Evolutionary conservation across 1,140 invertebrate species (phyloP).

Genomic region (Ylistrum balloti): DNA sequence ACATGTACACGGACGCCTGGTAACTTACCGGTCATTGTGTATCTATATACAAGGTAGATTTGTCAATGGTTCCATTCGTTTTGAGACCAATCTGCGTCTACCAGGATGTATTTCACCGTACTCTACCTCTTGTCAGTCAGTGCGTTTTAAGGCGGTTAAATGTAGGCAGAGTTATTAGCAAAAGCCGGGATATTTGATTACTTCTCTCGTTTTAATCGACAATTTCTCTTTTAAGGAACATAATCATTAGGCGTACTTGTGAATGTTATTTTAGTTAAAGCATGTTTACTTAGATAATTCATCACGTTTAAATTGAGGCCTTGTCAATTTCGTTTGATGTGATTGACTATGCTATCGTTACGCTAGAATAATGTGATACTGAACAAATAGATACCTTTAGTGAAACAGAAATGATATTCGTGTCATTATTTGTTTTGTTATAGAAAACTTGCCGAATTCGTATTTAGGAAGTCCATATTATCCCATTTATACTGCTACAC

Average conservation of each 20-base stretch:
- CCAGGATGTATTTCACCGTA: neutral
- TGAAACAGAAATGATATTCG: neutral
- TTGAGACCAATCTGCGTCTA: neutral
- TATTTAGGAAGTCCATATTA: no score
- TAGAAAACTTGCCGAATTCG: no score
- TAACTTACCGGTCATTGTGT: neutral
- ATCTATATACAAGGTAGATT: neutral
- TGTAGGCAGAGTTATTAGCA: neutral
- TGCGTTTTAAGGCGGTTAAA: neutral
- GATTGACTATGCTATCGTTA: neutral
- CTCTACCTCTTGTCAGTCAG: neutral
- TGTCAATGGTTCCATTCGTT: neutral
- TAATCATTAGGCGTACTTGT: neutral
- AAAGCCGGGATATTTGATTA: neutral
- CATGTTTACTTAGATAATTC: slow-evolving; percentile 9
- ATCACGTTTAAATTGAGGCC: neutral
- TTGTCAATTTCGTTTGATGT: neutral
- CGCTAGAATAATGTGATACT: neutral
- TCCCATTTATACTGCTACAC: no score
- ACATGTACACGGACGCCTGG: neutral
- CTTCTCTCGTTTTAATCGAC: neutral
- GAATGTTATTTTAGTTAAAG: neutral
- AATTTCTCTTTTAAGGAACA: neutral
- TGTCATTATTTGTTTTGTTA: neutral
- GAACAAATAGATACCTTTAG: neutral